Base-by-base conservation (phyloP, 2,888 invertebrate species). In the Clistopyga incitator region DNA sequence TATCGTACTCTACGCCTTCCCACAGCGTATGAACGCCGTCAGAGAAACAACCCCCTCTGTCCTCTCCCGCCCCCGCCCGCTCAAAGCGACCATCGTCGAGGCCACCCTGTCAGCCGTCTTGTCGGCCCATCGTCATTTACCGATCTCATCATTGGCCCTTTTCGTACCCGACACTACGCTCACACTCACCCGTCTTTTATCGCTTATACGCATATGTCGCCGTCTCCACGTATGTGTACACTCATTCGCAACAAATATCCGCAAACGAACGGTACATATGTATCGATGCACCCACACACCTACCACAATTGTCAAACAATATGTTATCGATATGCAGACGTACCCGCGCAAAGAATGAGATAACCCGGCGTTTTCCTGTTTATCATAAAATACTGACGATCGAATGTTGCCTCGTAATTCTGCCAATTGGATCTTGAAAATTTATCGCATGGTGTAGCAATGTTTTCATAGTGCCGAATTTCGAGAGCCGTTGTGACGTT, bases 141-240 rank as follows among this genome's bases (percentile, higher is more conserved):
- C 86, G 88, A 90, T 88, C 87, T 88, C 86, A 88, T 88, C 88
- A 90, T 89, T 88, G 89, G 87, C 83, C 85, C 79, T 42, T 76
- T 42, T 38, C 59, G 59, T 47, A 20, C 45, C 29, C 64, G 45
- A 45, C 11, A 25, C 11, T 25, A 29, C 25, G 25, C 6, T 42
- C 29, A 29, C 29, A n/a, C n/a, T n/a, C n/a, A n/a, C 34, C 20
- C 25, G n/a, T 47, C 8, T 61, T 18, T n/a, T n/a, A 20, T 20
- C 13, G n/a, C 15, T 71, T 77, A n/a, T 72, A 56, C 25, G 20
- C 45, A 45, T 47, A 52, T 18, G 45, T 34, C 18, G 6, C 1
- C 15, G 18, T 34, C 18, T 4, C 1, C 15, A 6, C 3, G n/a
- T 50, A 6, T 50, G 25, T 50, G 25, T 6, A 38, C 68, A 29